Evolutionary conservation across 2,888 invertebrate species (phyloP).

Genomic region (Halocaridina rubra): DNA sequence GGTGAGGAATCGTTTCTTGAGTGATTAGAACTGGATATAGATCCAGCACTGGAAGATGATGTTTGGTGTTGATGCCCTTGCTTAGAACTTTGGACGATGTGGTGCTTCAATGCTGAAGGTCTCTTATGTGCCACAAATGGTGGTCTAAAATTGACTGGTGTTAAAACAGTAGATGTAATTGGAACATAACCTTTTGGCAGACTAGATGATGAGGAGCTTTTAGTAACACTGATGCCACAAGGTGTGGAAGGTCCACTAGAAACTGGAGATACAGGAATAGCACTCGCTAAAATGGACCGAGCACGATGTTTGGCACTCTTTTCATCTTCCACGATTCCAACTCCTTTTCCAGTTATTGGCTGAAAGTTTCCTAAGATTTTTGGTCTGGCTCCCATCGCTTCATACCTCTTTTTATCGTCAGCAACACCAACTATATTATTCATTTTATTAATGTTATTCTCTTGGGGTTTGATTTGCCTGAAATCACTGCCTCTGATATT

Average conservation of each 20-base stretch:
- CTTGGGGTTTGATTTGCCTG: no score
- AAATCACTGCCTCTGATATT: no score
- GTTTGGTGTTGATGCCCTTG: no score
- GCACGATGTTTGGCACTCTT: slow-evolving; percentile 59
- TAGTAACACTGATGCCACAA: not conserved
- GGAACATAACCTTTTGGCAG: slow-evolving; percentile 53
- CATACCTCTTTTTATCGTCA: slow-evolving; percentile 38
- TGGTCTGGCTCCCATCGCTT: slow-evolving; percentile 53
- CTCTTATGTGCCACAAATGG: slow-evolving; percentile 46
- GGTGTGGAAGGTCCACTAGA: slow-evolving; percentile 50
- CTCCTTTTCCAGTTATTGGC: not conserved
- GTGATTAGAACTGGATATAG: not conserved
- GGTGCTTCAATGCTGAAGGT: slow-evolving; percentile 38
- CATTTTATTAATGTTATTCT: not conserved
- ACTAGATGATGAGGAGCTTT: slow-evolving; percentile 17
- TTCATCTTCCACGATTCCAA: slow-evolving; percentile 35
- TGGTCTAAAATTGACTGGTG: slow-evolving; percentile 41
- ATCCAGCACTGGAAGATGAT: not conserved
- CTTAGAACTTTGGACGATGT: no score
- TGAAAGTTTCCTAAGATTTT: slow-evolving; percentile 31
- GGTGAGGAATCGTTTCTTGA: slow-evolving; percentile 2
- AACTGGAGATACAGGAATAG: slow-evolving; percentile 59
- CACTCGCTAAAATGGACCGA: slow-evolving; percentile 58
- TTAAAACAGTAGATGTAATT: slow-evolving; percentile 53
- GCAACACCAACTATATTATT: not conserved